Evolutionary conservation across 2,797 vertebrate genomes (phyloP).

Genomic region (Australoheros facetus): DNA sequence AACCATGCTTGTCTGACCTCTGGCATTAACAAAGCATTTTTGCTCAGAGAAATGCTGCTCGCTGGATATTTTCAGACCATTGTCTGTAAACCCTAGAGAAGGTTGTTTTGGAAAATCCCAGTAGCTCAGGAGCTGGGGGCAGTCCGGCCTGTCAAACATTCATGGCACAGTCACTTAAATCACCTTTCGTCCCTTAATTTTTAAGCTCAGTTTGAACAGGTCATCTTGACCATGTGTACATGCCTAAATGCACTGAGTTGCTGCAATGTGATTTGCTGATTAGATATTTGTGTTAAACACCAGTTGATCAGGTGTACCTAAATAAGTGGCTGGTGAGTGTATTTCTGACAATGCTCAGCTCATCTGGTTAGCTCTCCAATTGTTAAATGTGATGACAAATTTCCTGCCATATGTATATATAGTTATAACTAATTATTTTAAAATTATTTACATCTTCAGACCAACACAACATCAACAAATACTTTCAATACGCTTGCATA

Average conservation of each 20-base stretch:
- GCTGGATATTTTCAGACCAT: neutral
- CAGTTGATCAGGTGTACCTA: neutral
- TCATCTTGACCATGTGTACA: neutral
- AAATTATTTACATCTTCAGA: neutral
- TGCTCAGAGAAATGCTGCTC: neutral
- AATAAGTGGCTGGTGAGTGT: neutral
- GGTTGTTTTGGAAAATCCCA: neutral
- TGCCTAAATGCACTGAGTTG: neutral
- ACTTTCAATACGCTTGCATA: neutral
- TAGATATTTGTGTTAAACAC: neutral
- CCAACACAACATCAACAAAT: constrained; percentile 2
- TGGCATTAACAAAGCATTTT: constrained; percentile 61
- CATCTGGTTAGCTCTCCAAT: neutral
- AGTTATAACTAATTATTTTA: neutral
- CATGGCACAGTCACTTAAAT: neutral
- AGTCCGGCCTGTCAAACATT: neutral
- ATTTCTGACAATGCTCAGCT: neutral
- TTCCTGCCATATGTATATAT: neutral
- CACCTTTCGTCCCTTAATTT: neutral
- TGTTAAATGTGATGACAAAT: neutral
- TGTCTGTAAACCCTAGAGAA: neutral
- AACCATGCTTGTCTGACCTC: constrained; percentile 59
- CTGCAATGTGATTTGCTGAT: neutral
- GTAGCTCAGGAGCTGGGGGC: neutral
- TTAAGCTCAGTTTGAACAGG: neutral